These are phyloP conservation scores for Clupea harengus DNA, from an alignment of 2,113 vertebrate species.

Conservation along the genomic window DNA sequence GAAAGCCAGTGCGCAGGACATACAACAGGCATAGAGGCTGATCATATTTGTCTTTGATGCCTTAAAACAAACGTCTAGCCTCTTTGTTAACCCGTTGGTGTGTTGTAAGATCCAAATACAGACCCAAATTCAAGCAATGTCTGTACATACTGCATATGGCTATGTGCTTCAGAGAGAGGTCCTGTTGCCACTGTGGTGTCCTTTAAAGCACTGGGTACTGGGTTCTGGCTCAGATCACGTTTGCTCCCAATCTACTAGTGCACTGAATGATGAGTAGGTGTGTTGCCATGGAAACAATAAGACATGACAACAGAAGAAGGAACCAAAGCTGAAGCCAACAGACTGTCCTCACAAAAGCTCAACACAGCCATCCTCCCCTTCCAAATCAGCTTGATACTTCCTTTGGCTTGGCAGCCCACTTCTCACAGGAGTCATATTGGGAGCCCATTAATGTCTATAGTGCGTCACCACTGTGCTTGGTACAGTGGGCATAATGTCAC, in stretches of 20 bases:
- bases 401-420: background rate
- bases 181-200: background rate
- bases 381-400: background rate
- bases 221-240: background rate
- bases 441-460: background rate
- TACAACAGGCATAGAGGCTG: background rate
- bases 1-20: background rate
- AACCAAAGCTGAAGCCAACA: background rate
- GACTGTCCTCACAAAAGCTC: background rate
- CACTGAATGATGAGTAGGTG: background rate
- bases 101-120: background rate
- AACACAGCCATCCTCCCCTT: background rate
- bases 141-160: background rate
- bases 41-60: background rate
- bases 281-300: slow-evolving; percentile 12
- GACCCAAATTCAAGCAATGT: background rate
- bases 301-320: slow-evolving; percentile 1
- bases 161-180: background rate
- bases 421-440: background rate
- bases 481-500: background rate
- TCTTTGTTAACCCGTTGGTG: background rate
- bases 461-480: background rate
- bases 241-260: background rate
- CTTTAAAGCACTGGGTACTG: background rate
- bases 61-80: background rate